phyloP scores from a whole-genome alignment of 1,140 invertebrate genomes.

The Drosophila pectinifera region DNA sequence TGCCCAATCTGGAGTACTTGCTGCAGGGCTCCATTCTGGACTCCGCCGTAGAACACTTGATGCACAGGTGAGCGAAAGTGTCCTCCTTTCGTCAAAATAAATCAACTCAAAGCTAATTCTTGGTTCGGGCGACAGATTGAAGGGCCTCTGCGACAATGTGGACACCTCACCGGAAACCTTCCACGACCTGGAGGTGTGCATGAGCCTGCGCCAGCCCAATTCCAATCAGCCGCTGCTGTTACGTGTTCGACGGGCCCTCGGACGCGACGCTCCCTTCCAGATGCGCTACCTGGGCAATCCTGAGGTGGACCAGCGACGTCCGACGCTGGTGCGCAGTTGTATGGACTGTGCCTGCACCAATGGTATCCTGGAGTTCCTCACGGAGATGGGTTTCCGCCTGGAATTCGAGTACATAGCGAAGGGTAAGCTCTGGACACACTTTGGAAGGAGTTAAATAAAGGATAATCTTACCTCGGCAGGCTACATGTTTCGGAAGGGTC shows the following conservation, averaged over 20 bases:
- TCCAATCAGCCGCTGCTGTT: slow-evolving; percentile 87
- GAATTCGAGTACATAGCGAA: slow-evolving; percentile 98
- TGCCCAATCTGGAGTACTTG: slow-evolving; percentile 95
- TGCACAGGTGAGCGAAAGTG: slow-evolving; percentile 88
- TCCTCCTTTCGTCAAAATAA: neutral
- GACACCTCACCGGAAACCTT: slow-evolving; percentile 96
- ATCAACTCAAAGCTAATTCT: too few species aligned
- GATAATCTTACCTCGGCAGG: slow-evolving; percentile 85
- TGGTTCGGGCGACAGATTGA: slow-evolving; percentile 85
- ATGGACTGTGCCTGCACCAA: slow-evolving; percentile 96
- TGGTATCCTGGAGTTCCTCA: slow-evolving; percentile 96
- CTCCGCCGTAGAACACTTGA: slow-evolving; percentile 95
- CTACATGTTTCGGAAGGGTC: slow-evolving; percentile 97
- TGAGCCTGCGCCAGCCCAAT: slow-evolving; percentile 89
- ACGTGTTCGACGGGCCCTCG: slow-evolving; percentile 91
- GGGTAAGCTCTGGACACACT: slow-evolving; percentile 85
- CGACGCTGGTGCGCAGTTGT: slow-evolving; percentile 95
- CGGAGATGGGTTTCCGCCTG: slow-evolving; percentile 94
- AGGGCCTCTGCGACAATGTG: slow-evolving; percentile 97
- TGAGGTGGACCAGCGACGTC: slow-evolving; percentile 94
- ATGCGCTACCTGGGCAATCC: slow-evolving; percentile 95
- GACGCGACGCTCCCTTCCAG: slow-evolving; percentile 92
- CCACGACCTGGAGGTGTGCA: slow-evolving; percentile 95
- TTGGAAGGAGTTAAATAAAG: fast-evolving
- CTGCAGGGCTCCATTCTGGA: slow-evolving; percentile 96